These are phyloP conservation scores for Taphrorychus bicolor DNA, from an alignment of 2,888 invertebrate species.

Conservation along the genomic window DNA sequence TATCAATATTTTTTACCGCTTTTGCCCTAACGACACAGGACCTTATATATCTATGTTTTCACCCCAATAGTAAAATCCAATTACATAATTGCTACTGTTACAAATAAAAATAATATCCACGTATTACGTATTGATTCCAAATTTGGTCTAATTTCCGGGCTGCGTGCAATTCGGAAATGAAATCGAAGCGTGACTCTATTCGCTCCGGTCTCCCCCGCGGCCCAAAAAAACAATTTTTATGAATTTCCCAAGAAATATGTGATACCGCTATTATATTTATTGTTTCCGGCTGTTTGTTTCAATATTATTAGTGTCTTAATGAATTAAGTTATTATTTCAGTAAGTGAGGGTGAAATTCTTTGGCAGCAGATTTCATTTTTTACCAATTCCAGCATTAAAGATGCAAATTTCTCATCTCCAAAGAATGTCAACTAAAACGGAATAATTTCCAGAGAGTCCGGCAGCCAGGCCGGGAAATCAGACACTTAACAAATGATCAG, in stretches of 20 bases:
- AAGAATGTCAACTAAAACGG: conserved; percentile 22
- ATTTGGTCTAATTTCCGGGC: conserved; percentile 38
- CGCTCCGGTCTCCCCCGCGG: conserved; percentile 19
- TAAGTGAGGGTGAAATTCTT: no score
- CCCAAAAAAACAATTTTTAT: conserved; percentile 28
- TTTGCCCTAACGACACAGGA: no score
- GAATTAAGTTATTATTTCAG: not conserved
- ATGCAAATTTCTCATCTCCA: not conserved
- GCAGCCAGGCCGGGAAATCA: conserved; percentile 14
- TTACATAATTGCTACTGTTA: not conserved
- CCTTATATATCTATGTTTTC: no score
- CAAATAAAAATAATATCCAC: conserved; percentile 22
- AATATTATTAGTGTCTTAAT: not conserved
- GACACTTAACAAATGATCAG: conserved; percentile 39
- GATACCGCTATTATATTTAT: conserved; percentile 12
- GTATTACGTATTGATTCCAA: conserved; percentile 33
- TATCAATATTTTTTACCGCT: no score
- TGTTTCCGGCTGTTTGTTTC: not conserved
- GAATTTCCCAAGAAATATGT: conserved; percentile 30
- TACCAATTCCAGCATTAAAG: not conserved
- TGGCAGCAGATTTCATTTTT: no score
- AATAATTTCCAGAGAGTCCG: not conserved
- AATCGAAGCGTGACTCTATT: conserved; percentile 37
- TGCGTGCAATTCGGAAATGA: conserved; percentile 40
- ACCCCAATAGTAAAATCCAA: no score